These are phyloP conservation scores for Bradypus variegatus DNA, from an alignment of 2,797 vertebrate species.

Conservation along the genomic window DNA sequence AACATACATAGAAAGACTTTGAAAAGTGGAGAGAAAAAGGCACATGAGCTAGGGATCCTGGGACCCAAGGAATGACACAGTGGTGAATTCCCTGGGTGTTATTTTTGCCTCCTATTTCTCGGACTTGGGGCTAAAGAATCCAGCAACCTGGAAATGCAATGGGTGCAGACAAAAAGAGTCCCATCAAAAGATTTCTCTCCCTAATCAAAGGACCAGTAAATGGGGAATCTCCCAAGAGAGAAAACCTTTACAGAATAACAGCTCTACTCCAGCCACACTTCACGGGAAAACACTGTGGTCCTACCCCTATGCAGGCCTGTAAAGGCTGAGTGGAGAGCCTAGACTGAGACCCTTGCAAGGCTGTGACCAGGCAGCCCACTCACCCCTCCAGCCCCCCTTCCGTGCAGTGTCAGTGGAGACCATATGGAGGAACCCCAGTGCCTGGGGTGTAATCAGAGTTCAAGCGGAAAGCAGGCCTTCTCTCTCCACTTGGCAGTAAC, in stretches of 20 bases:
- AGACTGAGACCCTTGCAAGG: too few relatives aligned
- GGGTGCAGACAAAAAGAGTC: background rate
- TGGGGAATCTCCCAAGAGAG: background rate
- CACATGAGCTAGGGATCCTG: background rate
- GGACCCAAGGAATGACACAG: background rate
- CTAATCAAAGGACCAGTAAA: background rate
- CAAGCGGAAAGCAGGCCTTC: background rate
- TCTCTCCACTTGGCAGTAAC: background rate
- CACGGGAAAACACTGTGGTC: background rate
- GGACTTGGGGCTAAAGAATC: background rate
- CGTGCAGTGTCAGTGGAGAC: background rate
- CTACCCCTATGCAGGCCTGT: accelerated
- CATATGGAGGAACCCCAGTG: background rate
- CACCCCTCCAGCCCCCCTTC: background rate
- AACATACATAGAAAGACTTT: background rate
- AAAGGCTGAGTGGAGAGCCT: background rate
- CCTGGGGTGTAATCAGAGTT: background rate
- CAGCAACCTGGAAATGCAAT: background rate
- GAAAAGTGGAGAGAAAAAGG: background rate
- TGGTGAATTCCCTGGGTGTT: background rate
- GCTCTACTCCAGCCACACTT: background rate
- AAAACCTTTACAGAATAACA: background rate
- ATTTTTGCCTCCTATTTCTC: background rate
- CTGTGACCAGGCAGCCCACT: background rate
- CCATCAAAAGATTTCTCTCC: background rate